These are phyloP conservation scores for Nezara viridula DNA, from an alignment of 2,888 invertebrate species.

Conservation along the genomic window DNA sequence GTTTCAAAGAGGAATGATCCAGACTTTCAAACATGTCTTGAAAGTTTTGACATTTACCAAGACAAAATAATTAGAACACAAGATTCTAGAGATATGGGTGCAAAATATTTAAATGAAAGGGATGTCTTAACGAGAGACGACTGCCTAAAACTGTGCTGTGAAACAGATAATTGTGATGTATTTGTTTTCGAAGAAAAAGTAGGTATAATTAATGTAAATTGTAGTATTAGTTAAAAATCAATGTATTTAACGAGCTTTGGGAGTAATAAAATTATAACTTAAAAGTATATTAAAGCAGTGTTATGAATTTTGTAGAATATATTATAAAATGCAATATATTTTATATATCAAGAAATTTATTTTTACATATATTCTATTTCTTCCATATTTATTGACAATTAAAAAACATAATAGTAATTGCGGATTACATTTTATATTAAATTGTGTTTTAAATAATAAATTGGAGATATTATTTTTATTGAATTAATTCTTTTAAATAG, in stretches of 20 bases:
- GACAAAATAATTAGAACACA: conserved; percentile 93
- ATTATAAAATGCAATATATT: no score
- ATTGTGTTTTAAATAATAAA: not conserved
- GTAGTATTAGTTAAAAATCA: not conserved
- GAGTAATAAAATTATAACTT: not conserved
- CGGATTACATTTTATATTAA: not conserved
- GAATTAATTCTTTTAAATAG: no score
- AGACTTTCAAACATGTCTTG: conserved; percentile 76
- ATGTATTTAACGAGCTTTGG: not conserved
- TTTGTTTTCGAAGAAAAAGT: conserved; percentile 95
- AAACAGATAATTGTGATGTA: conserved; percentile 88
- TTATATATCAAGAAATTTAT: not conserved
- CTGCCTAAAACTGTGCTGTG: conserved; percentile 89
- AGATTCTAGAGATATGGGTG: conserved; percentile 90
- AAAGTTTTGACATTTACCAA: conserved; percentile 86
- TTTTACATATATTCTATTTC: not conserved
- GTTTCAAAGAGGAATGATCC: conserved; percentile 45
- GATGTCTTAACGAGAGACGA: conserved; percentile 85
- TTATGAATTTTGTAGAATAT: no score
- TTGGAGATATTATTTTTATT: no score
- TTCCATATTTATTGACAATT: not conserved
- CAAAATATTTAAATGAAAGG: conserved; percentile 87
- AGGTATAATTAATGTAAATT: conserved; percentile 64
- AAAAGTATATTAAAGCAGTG: not conserved
- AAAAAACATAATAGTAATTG: not conserved